Base-by-base conservation (phyloP, 2,113 vertebrate species). In the Anas platyrhynchos region DNA sequence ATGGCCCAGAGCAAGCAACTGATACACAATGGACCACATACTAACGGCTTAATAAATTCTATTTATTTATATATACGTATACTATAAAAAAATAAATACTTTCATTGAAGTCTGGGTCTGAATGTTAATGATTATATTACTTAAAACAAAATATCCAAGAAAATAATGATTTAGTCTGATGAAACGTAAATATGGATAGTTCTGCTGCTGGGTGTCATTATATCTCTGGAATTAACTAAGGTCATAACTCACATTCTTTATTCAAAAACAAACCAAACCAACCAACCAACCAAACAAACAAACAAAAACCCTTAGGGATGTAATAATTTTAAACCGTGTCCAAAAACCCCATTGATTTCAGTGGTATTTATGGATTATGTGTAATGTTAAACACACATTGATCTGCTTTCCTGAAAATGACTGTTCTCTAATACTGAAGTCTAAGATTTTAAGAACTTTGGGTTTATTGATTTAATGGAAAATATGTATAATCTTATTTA, bases 371-470 rank as follows among this genome's bases (percentile, higher is more conserved):
- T 15, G 16, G 31, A 44, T 69, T 69, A 31, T 32, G 8, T 79
- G 7, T 23, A 56, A 26, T 61, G 23, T 34, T 85, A 76, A 85
- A 80, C 20, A 79, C 25, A 65, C 34, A 58, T 3, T 48, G 50
- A 91, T 27, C 17, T 80, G 5, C 48, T 73, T 82, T 72, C 44
- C 44, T 68, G 54, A 76, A 68, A 20, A 38, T 0, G 2, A 7
- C 36, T 3, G 2, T 48, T 95, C 88, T 58, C 32, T 73, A n/a
- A 21, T 52, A 83, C 83, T 73, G 75, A 91, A 79, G 16, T 32
- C 54, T 80, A 76, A 91, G 15, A 85, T 54, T 93, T 91, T 83
- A 88, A 86, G 76, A 88, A 76, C 55, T 91, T 90, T 41, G 27
- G 3, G 0, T 62, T 88, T 80, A 91, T 77, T 54, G 85, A 90